These are phyloP conservation scores for Platyura marginata DNA, from an alignment of 1,140 invertebrate genomes.

Conservation along the genomic window DNA sequence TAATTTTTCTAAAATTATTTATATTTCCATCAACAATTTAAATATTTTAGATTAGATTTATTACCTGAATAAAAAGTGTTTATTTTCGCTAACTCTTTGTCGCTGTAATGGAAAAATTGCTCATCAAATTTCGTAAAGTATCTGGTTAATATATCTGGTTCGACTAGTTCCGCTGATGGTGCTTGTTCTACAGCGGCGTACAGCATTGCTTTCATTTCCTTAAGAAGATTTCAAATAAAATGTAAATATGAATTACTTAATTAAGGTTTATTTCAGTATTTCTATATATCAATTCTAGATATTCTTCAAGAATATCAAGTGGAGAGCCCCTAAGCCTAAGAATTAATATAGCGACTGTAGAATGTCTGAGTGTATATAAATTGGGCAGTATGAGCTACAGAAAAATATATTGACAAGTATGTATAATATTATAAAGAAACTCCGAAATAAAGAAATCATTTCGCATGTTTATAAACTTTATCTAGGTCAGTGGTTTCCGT, in stretches of 20 bases:
- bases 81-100: constrained; percentile 71
- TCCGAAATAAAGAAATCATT: no score
- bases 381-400: no score
- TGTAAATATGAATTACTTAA: constrained; percentile 1
- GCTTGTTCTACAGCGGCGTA: constrained; percentile 53
- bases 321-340: no score
- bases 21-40: not conserved
- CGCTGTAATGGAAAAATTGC: constrained; percentile 68
- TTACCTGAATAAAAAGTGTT: constrained; percentile 60
- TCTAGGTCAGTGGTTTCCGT: no score
- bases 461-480: no score
- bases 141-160: constrained; percentile 42
- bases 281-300: no score
- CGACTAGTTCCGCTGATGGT: constrained; percentile 45
- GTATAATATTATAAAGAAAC: no score
- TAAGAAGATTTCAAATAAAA: constrained; percentile 6
- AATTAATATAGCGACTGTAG: no score
- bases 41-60: not conserved
- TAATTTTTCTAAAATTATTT: constrained; percentile 45
- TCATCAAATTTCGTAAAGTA: constrained; percentile 72
- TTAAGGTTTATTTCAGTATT: no score
- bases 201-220: constrained; percentile 60
- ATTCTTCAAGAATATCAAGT: no score
- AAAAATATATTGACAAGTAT: no score
- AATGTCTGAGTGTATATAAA: no score